phyloP scores from a whole-genome alignment of 2,888 invertebrate species.

The Troglohyphantes excavatus region DNA sequence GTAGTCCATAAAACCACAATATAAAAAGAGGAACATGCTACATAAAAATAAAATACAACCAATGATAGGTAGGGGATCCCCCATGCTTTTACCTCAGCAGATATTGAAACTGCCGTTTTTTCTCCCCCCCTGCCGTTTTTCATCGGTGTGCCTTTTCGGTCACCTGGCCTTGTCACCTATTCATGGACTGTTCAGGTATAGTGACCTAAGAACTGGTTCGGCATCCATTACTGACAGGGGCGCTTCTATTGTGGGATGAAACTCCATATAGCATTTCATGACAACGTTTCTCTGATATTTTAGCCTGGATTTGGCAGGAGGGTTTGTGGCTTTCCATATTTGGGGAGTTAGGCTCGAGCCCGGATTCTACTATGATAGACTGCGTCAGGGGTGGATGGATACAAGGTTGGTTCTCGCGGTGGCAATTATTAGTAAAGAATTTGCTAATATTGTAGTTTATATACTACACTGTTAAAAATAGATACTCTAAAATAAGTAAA shows the following conservation, averaged over 20 bases:
- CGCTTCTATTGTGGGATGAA: conserved; percentile 36
- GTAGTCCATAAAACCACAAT: not conserved
- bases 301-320: not conserved
- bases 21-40: conserved; percentile 8
- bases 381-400: not conserved
- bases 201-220: conserved; percentile 63
- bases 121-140: conserved; percentile 45
- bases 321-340: not conserved
- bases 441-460: no score
- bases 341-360: not conserved
- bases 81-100: conserved; percentile 8
- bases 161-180: conserved; percentile 62
- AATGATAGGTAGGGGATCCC: not conserved
- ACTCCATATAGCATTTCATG: not conserved
- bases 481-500: no score
- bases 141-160: conserved; percentile 46
- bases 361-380: not conserved
- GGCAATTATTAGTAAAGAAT: no score
- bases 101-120: conserved; percentile 29
- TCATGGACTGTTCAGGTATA: conserved; percentile 31
- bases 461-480: no score
- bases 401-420: no score
- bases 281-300: not conserved
- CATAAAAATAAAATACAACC: not conserved
- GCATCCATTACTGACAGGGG: conserved; percentile 54